Percentiles rank a stretch among this genome's conserved stretches.
Evolutionary conservation across 2,888 invertebrate genomes (phyloP).

Genomic region (Coleophora deauratella): DNA sequence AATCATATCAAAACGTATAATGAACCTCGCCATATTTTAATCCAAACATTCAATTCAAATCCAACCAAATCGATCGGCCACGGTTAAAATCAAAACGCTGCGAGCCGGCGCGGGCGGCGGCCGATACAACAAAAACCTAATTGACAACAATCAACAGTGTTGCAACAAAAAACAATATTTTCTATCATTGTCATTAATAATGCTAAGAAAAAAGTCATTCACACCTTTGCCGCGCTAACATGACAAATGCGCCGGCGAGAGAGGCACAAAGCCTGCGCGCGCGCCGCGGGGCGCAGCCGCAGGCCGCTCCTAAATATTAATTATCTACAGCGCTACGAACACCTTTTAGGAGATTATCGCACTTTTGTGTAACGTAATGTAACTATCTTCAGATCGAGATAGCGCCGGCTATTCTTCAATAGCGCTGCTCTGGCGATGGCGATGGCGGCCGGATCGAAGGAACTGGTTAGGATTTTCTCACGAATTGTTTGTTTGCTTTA

Average conservation of each 20-base stretch:
- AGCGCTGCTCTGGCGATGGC: conserved; percentile 27
- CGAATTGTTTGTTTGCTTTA: too few relatives aligned
- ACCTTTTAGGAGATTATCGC: conserved; percentile 71
- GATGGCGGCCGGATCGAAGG: conserved; percentile 16
- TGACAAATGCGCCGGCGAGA: conserved; percentile 58
- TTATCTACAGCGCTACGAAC: conserved; percentile 66
- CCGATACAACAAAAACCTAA: conserved; percentile 58
- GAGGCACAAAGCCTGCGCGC: conserved; percentile 47
- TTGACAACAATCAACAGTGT: conserved; percentile 70
- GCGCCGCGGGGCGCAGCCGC: conserved; percentile 66
- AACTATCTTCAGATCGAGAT: conserved; percentile 57
- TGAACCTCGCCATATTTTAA: conserved; percentile 59
- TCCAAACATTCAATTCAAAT: conserved; percentile 66
- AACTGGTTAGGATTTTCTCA: conserved; percentile 2
- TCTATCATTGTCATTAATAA: conserved; percentile 72
- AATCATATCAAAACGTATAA: conserved; percentile 39
- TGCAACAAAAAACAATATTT: conserved; percentile 68
- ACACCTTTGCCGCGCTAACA: conserved; percentile 72
- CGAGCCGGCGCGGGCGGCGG: conserved; percentile 23
- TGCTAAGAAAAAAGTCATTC: conserved; percentile 69
- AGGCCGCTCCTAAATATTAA: conserved; percentile 65
- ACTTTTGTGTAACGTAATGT: conserved; percentile 50
- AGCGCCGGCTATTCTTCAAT: conserved; percentile 28
- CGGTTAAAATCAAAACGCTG: conserved; percentile 53
- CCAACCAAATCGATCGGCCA: conserved; percentile 56